These are phyloP conservation scores for Brachyptera risi DNA, from an alignment of 2,888 invertebrate genomes.

Conservation along the genomic window DNA sequence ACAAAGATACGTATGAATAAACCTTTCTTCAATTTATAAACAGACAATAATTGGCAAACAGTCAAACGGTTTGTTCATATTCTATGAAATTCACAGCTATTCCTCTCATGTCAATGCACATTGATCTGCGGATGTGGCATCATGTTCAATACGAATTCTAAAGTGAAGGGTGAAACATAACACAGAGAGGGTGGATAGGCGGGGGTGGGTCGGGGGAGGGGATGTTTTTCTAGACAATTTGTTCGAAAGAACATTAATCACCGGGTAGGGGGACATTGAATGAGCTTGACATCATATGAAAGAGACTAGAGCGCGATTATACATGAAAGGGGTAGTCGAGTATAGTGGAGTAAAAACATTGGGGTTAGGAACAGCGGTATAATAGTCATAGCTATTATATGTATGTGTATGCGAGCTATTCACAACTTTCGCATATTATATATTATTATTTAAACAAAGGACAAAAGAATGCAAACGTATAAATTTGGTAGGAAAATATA, in stretches of 20 bases:
- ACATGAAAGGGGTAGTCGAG: conserved; percentile 24
- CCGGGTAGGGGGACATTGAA: conserved; percentile 26
- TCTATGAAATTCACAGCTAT: too few species aligned
- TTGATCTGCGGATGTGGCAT: conserved; percentile 29
- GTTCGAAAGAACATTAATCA: conserved; percentile 40
- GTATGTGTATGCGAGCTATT: too few species aligned
- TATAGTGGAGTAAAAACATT: conserved; percentile 18
- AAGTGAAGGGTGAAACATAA: conserved; percentile 29
- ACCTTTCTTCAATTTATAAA: too few species aligned
- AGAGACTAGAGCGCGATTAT: conserved; percentile 25
- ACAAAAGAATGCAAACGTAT: conserved; percentile 18
- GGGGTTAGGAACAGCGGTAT: conserved; percentile 11
- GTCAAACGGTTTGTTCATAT: too few species aligned
- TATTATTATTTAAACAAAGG: conserved; percentile 6
- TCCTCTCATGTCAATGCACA: background rate
- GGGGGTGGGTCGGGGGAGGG: conserved; percentile 29
- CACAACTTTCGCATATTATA: too few species aligned
- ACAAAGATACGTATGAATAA: too few species aligned
- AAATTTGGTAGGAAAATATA: too few species aligned
- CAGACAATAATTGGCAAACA: too few species aligned
- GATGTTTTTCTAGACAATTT: conserved; percentile 40
- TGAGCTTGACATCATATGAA: conserved; percentile 24
- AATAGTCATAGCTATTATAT: conserved; percentile 9
- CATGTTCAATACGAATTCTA: conserved; percentile 31
- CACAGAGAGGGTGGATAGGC: conserved; percentile 25